phyloP scores from a whole-genome alignment of 2,113 vertebrate genomes.

The Ploceus nigricollis region DNA sequence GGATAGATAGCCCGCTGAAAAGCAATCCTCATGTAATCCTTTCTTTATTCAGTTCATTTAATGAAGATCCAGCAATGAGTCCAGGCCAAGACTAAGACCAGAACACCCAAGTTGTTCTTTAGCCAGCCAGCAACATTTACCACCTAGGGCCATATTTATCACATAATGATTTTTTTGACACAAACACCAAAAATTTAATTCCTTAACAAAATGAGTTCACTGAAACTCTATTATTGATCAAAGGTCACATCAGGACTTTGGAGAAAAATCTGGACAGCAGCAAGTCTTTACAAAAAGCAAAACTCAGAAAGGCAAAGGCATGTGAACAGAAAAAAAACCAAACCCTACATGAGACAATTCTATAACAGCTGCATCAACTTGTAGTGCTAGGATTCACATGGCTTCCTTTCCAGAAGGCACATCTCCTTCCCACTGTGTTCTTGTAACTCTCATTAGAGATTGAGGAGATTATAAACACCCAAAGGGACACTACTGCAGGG shows the following conservation, averaged over 20 bases:
- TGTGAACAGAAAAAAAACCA: not conserved
- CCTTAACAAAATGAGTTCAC: not conserved
- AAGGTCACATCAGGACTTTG: not conserved
- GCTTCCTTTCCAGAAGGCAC: not conserved
- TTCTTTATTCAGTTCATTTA: not conserved
- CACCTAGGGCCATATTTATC: not conserved
- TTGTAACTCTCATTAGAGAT: not conserved
- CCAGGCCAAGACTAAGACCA: not conserved
- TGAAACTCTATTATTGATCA: not conserved
- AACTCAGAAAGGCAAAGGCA: not conserved
- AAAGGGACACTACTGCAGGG: not conserved
- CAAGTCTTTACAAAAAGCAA: not conserved
- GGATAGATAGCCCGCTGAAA: not conserved
- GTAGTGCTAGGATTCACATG: slow-evolving; percentile 2
- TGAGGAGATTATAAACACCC: not conserved
- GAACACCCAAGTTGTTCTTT: not conserved
- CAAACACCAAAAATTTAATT: not conserved
- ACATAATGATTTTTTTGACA: not conserved
- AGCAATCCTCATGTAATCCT: not conserved
- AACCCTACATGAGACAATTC: not conserved
- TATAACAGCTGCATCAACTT: not conserved
- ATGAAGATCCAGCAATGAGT: not conserved
- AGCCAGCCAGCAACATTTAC: not conserved
- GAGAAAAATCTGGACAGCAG: not conserved
- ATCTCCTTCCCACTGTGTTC: not conserved